Base-by-base conservation (phyloP, 2,113 vertebrate species). In the Centrocercus urophasianus region DNA sequence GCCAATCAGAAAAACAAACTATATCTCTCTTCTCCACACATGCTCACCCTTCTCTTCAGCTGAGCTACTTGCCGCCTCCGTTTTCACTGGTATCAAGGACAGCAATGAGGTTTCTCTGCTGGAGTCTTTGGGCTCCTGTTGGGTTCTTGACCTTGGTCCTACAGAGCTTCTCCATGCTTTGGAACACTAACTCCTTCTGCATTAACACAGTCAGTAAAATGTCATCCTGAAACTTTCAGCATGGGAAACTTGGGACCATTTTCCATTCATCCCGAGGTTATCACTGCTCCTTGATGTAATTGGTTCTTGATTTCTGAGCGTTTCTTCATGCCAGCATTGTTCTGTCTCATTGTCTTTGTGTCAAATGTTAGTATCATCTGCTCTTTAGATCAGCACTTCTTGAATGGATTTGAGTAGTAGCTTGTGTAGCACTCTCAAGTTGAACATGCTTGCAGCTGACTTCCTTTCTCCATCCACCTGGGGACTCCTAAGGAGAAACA, bases 111-210 rank as follows among this genome's bases (percentile, higher is more conserved):
- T 30, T 83, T 83, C 59, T 52, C 15, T 52, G 17, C 16, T 81
- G 25, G 6, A 5, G 38, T 65, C 27, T 82, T 45, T 45, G 43
- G 27, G 22, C 4, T 91, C 20, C 34, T 71, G 13, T 50, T 8
- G 5, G 19, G 11, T 13, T 76, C 43, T 34, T 57, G 36, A 14
- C 8, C 19, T 52, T 0, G 1, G 8, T 5, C 4, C 19, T 65
- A 45, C 28, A 25, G 15, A 52, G 8, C 24, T 45, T 65, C 19
- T 19, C 22, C 13, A 6, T 43, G 2, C n/a, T 65, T 65, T 52
- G 19, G 24, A 27, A 59, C 19, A 21, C 18, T 19, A 45, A 11
- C 25, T 57, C 9, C 42, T 64, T 43, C 27, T 52, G 19, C 18
- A 25, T 43, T 20, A 65, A 19, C 12, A 87, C 17, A 11, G 11